These are phyloP conservation scores for Chromis chromis DNA, from an alignment of 2,797 vertebrate species.

Conservation along the genomic window DNA sequence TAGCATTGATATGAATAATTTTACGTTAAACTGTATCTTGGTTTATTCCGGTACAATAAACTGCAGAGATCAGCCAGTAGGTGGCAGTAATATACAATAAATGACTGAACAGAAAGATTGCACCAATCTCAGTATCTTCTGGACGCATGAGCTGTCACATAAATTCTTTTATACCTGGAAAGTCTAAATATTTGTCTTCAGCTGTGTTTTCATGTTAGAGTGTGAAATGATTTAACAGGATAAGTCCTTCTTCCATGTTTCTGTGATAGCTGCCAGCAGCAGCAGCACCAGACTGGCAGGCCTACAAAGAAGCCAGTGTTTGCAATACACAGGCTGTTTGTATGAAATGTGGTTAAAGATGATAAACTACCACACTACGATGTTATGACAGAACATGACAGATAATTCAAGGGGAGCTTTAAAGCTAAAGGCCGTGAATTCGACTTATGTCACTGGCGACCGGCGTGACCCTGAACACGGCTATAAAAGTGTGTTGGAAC, in stretches of 20 bases:
- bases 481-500: neutral
- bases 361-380: constrained; percentile 1
- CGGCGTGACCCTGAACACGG: neutral
- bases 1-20: too few species aligned
- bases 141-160: neutral
- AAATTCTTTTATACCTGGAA: neutral
- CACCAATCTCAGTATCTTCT: neutral
- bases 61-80: constrained; percentile 26
- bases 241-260: neutral
- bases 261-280: neutral
- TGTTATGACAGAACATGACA: neutral
- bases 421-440: constrained; percentile 18
- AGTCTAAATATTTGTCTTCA: neutral
- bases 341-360: constrained; percentile 24
- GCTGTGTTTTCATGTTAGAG: neutral
- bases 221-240: neutral
- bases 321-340: constrained; percentile 53
- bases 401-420: neutral
- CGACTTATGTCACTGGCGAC: constrained; percentile 1
- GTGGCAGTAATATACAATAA: constrained; percentile 37
- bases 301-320: constrained; percentile 11
- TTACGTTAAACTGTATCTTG: neutral
- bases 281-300: neutral
- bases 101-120: neutral
- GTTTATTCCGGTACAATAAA: neutral